Percentiles rank a stretch among this genome's conserved stretches.
These are phyloP conservation scores for Echinometra lucunter DNA, from an alignment of 53 echinoderm and acorn worm species.

Conservation along the genomic window DNA sequence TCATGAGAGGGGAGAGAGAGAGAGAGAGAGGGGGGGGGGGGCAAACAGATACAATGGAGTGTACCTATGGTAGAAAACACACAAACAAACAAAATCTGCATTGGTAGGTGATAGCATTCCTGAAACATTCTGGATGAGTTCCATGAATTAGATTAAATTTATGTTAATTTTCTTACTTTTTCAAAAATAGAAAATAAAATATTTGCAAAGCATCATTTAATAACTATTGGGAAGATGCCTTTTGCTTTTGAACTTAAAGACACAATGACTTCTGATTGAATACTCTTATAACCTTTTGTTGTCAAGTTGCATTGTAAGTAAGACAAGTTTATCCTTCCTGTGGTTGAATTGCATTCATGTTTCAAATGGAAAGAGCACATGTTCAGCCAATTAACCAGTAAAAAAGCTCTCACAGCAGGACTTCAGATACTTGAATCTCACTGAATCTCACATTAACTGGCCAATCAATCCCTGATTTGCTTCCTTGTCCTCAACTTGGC, in stretches of 20 bases:
- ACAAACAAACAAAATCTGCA: neutral
- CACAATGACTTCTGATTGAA: neutral
- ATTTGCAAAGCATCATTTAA: neutral
- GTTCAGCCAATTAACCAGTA: neutral
- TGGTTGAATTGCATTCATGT: neutral
- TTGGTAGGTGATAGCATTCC: neutral
- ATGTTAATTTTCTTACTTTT: neutral
- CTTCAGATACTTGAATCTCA: slow-evolving; percentile 17
- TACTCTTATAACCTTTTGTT: neutral
- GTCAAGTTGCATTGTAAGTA: neutral
- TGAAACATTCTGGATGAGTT: neutral
- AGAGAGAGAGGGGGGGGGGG: neutral
- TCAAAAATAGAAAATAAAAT: neutral
- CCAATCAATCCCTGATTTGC: neutral
- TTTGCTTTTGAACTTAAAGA: neutral
- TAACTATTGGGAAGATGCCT: neutral
- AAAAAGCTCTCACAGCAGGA: neutral
- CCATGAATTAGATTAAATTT: neutral
- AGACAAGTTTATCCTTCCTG: neutral
- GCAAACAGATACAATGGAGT: neutral
- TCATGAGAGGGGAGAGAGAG: neutral
- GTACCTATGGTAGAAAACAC: neutral
- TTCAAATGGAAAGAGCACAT: neutral
- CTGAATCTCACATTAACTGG: neutral
- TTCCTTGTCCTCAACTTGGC: neutral